Evolutionary conservation across 53 echinoderm and acorn worm genomes (phyloP), one percentile per base, ranked within the genome.

Genomic region (Pentamera pediparva): DNA sequence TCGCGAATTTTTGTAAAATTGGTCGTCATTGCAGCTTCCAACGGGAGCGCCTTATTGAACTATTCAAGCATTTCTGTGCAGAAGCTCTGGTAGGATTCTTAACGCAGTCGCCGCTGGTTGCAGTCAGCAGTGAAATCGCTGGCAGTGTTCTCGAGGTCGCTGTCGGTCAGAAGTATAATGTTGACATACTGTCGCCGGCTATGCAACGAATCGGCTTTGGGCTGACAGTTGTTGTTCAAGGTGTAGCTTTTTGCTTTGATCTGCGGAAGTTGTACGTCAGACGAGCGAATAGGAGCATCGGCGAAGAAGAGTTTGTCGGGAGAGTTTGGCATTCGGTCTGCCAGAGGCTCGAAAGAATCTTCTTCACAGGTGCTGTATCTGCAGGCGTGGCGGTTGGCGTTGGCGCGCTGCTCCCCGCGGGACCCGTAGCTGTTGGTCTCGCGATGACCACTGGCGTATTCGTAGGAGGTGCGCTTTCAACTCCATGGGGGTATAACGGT

Each of bases 401-500:
- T n/a, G n/a, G n/a, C n/a, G n/a, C n/a, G n/a, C n/a, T n/a, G n/a
- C n/a, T n/a, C n/a, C n/a, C n/a, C n/a, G n/a, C n/a, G n/a, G n/a
- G n/a, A n/a, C n/a, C n/a, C n/a, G n/a, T n/a, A 5, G 55, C 22
- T 13, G 55, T 54, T 21, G 55, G 21, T 54, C 55, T 27, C 21
- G 2, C 8, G 20, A 28, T 57, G 2, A 4, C 17, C 9, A 17
- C 32, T 2, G 58, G 58, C 4, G 29, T 0, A 31, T 12, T 57
- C 3, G 9, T 9, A 10, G 29, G 29, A 57, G 58, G 58, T 17
- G 58, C 17, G 4, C 17, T 57, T 29, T 24, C 58, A 31, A 31
- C 32, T 18, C 58, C 58, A 28, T 57, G 58, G 58, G 58, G 58
- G 13, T 57, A 57, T 28, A 57, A 57, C 17, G 58, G 58, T 29